Percentiles rank a stretch among this genome's conserved stretches.
phyloP scores from a whole-genome alignment of 2,113 vertebrate genomes.

The Anhinga rufa region DNA sequence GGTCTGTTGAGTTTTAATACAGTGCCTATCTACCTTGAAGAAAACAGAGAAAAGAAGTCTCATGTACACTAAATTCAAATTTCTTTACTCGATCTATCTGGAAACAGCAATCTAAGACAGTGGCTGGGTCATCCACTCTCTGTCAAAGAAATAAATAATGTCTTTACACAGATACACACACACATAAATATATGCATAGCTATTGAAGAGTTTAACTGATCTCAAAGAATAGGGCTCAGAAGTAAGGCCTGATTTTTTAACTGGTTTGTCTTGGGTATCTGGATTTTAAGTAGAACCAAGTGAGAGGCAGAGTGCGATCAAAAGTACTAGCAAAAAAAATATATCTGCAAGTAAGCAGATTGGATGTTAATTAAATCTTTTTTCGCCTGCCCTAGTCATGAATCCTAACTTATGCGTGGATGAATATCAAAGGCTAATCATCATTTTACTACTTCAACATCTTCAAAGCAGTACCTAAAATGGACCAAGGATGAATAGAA shows the following conservation, averaged over 20 bases:
- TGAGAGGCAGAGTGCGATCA: background rate
- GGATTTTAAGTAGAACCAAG: background rate
- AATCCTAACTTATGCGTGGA: conserved; percentile 9
- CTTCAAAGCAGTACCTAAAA: background rate
- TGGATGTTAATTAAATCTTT: conserved; percentile 4
- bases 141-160: background rate
- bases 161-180: background rate
- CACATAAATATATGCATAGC: rapidly evolving
- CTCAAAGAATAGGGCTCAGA: background rate
- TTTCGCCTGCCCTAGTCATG: background rate
- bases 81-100: background rate
- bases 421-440: conserved; percentile 9
- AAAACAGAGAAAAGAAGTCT: background rate
- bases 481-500: background rate
- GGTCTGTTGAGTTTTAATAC: background rate
- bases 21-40: background rate
- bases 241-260: background rate
- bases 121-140: background rate
- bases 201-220: background rate
- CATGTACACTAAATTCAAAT: background rate
- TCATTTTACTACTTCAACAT: background rate
- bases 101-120: background rate
- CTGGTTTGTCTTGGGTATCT: background rate
- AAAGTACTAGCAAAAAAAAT: background rate
- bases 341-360: background rate